Percentiles rank a stretch among this genome's conserved stretches.
These are phyloP conservation scores for Heliconius cydno DNA, from an alignment of 2,888 invertebrate genomes.

Conservation along the genomic window DNA sequence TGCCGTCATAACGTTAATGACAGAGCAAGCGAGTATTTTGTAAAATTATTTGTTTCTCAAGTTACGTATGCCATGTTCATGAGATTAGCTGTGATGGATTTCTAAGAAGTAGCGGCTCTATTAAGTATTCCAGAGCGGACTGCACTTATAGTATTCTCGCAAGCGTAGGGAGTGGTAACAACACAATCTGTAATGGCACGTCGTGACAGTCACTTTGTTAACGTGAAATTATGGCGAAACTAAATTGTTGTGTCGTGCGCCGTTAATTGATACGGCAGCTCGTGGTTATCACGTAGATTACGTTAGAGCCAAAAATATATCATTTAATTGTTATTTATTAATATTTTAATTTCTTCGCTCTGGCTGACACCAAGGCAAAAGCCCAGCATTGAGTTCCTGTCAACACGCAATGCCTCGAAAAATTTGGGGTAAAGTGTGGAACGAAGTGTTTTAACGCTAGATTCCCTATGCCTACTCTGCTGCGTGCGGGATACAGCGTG, in stretches of 20 bases:
- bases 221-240: constrained; percentile 46
- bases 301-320: not conserved
- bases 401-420: too few species aligned
- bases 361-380: too few species aligned
- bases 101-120: constrained; percentile 48
- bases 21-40: constrained; percentile 18
- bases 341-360: too few species aligned
- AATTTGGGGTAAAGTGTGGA: too few species aligned
- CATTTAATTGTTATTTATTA: too few species aligned
- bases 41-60: constrained; percentile 37
- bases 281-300: constrained; percentile 37
- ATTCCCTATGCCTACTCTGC: too few species aligned
- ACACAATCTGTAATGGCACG: constrained; percentile 45
- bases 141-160: constrained; percentile 46
- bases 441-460: too few species aligned
- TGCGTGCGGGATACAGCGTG: too few species aligned
- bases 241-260: constrained; percentile 47
- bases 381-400: too few species aligned
- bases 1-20: constrained; percentile 29
- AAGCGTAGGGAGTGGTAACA: constrained; percentile 44
- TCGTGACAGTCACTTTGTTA: constrained; percentile 45
- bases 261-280: constrained; percentile 45
- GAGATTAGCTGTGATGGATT: constrained; percentile 42
- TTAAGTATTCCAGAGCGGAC: constrained; percentile 46
- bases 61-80: constrained; percentile 34